phyloP scores from a whole-genome alignment of 2,888 invertebrate genomes.

The Trisateles emortualis region DNA sequence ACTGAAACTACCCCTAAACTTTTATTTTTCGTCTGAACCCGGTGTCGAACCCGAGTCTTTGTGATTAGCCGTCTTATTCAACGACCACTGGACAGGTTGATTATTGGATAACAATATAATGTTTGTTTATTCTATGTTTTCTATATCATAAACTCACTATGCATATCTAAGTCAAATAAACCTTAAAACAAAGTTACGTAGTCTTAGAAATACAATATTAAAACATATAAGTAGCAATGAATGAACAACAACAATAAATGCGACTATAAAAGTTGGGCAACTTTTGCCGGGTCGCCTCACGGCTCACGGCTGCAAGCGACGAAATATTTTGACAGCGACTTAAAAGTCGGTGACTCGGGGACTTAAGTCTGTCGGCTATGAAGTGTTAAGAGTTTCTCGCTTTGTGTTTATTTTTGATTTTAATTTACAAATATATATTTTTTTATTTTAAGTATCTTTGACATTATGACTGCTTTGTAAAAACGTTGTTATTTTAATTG shows the following conservation, averaged over 20 bases:
- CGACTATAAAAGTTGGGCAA: conserved; percentile 35
- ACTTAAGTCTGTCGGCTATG: conserved; percentile 30
- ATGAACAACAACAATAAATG: conserved; percentile 45
- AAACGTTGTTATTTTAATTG: no score
- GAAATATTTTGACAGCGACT: conserved; percentile 33
- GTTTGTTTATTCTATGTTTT: conserved; percentile 21
- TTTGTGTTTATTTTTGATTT: conserved; percentile 2
- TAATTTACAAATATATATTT: no score
- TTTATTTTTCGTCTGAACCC: no score
- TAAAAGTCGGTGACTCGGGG: conserved; percentile 29
- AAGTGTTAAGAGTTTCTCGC: conserved; percentile 35
- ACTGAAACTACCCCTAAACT: no score
- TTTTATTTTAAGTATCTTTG: no score
- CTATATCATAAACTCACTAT: conserved; percentile 27
- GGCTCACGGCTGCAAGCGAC: conserved; percentile 9
- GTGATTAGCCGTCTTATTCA: no score
- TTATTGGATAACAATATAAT: no score
- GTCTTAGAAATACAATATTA: conserved; percentile 33
- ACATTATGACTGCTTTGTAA: no score
- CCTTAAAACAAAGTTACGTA: conserved; percentile 24
- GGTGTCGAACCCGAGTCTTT: no score
- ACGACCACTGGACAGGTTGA: no score
- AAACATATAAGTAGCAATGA: conserved; percentile 30
- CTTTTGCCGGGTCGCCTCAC: conserved; percentile 17
- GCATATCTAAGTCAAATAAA: conserved; percentile 42